Base-by-base conservation (phyloP, 2,113 vertebrate species). In the Taurulus bubalis region DNA sequence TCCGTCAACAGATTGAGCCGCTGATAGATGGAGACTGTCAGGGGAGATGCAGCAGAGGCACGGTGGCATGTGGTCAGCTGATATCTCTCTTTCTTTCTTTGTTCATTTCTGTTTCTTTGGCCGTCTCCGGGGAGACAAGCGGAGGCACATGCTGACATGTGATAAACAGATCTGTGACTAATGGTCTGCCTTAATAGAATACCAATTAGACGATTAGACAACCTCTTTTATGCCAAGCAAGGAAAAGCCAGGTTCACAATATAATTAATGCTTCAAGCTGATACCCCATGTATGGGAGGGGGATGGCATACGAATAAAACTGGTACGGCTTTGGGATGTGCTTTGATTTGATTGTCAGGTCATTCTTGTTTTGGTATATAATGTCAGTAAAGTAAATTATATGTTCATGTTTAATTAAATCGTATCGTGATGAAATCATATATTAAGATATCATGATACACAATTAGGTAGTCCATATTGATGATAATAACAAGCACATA, bases 161-260 rank as follows among this genome's bases (percentile, higher is more conserved):
- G 78, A 88, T 90, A 79, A 91, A 89, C 89, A 87, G 77, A 88
- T 87, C 83, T 80, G 71, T 74, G 80, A 88, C 81, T 83, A 91
- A 91, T 84, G 75, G 68, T 80, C 22, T 71, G 79, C 70, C 45
- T 89, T 87, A 78, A 84, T 86, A 72, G 85, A 91, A 90, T 89
- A 79, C 76, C 87, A 85, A 90, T 86, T 38, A 84, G 79, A 86
- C 74, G 68, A 88, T 88, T 80, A 85, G 73, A 87, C 11, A 74
- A 76, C n/a, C 75, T 80, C 56, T 63, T 79, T 79, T 67, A 66
- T 84, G 65, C 59, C 78, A 79, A 75, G 75, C n/a, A 69, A 53
- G 36, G 26, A 26, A 90, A 78, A 75, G 32, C 40, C 4, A 9
- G n/a, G 24, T 62, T 45, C 18, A 65, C 28, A 10, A 53, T 49